phyloP scores from a whole-genome alignment of 2,888 invertebrate species.

The Tetrapedia diversipes region DNA sequence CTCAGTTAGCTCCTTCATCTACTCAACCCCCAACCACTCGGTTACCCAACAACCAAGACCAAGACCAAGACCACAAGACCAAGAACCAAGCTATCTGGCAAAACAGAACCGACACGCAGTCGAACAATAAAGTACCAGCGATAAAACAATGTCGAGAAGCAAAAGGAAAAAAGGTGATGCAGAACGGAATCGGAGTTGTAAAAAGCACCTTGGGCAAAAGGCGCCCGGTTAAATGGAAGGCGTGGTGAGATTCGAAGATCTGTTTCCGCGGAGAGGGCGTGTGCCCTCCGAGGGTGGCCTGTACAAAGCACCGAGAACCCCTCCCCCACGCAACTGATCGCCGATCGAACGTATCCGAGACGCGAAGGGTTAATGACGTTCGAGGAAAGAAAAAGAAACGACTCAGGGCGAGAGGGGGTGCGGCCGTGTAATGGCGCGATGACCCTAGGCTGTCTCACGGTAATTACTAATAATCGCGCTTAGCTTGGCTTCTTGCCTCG shows the following conservation, averaged over 20 bases:
- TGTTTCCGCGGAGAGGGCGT: constrained; percentile 46
- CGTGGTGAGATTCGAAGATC: constrained; percentile 56
- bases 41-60: background rate
- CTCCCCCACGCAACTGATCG: constrained; percentile 30
- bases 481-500: background rate
- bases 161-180: background rate
- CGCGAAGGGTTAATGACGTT: constrained; percentile 51
- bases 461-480: constrained; percentile 49
- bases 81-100: background rate
- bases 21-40: background rate
- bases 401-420: constrained; percentile 28
- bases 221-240: constrained; percentile 50
- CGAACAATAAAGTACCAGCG: background rate
- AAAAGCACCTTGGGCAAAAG: constrained; percentile 38
- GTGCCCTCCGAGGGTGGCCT: constrained; percentile 53
- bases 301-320: background rate
- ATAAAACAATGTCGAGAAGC: background rate
- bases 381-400: constrained; percentile 23
- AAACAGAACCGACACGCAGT: background rate
- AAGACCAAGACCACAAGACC: background rate
- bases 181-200: constrained; percentile 20
- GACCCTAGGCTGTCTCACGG: constrained; percentile 33
- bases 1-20: too few species aligned
- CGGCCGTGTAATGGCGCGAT: constrained; percentile 24
- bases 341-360: constrained; percentile 1